A percentile compares a stretch with the other conserved stretches of the same genome.
phyloP scores from a whole-genome alignment of 2,888 invertebrate species.

The Luffia ferchaultella region DNA sequence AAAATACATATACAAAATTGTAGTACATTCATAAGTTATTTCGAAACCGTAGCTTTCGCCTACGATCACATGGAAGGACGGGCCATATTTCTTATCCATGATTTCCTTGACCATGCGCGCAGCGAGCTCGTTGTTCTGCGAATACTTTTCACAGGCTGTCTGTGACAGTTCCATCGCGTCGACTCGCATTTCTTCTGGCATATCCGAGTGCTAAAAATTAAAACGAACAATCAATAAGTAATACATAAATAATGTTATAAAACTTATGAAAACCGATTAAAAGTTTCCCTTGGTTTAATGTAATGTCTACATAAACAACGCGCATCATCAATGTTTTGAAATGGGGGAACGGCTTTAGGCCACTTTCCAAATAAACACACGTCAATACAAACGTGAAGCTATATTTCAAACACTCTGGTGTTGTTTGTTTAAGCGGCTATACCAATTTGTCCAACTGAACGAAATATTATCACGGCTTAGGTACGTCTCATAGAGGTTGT shows the following conservation, averaged over 20 bases:
- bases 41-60: conserved; percentile 96
- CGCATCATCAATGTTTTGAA: too few relatives aligned
- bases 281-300: too few relatives aligned
- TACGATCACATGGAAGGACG: conserved; percentile 94
- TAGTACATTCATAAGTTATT: conserved; percentile 89
- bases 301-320: too few relatives aligned
- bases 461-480: too few relatives aligned
- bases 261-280: too few relatives aligned
- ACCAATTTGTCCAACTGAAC: too few relatives aligned
- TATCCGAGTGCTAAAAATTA: conserved; percentile 81
- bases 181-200: conserved; percentile 91
- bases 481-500: too few relatives aligned
- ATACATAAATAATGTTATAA: background rate
- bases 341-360: background rate
- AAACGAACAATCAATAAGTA: conserved; percentile 9
- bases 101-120: conserved; percentile 94
- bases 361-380: background rate
- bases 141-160: conserved; percentile 92
- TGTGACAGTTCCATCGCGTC: conserved; percentile 92
- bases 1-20: conserved; percentile 88
- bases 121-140: conserved; percentile 86
- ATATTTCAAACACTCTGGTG: background rate
- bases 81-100: conserved; percentile 95
- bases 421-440: background rate
- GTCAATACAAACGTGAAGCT: too few relatives aligned